phyloP scores from a whole-genome alignment of 2,113 vertebrate genomes.

The Siniperca chuatsi region DNA sequence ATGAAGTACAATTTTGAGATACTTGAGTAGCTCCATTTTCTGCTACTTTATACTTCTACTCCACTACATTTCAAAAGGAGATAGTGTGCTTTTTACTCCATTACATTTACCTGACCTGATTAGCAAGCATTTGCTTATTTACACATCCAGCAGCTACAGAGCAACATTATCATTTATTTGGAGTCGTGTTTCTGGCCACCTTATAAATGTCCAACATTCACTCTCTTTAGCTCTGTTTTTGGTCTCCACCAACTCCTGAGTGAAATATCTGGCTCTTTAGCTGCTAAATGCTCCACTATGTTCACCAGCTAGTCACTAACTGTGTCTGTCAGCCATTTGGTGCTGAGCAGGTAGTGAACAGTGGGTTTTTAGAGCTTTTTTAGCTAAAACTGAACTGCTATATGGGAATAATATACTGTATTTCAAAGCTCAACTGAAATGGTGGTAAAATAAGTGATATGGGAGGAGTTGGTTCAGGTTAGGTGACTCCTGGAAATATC shows the following conservation, averaged over 20 bases:
- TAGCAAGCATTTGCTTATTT: neutral
- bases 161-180: neutral
- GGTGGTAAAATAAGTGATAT: neutral
- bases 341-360: too few species aligned
- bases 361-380: too few species aligned
- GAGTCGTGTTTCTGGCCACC: neutral
- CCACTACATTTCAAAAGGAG: neutral
- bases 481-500: slow-evolving; percentile 25
- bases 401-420: neutral
- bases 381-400: neutral
- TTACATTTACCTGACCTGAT: too few species aligned
- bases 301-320: neutral
- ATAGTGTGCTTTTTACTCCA: too few species aligned
- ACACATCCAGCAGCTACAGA: neutral
- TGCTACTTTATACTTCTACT: neutral
- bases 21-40: neutral
- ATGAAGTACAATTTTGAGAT: neutral
- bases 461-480: neutral
- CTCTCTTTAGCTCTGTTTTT: neutral
- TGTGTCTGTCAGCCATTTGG: too few species aligned
- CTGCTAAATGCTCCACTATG: neutral
- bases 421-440: neutral
- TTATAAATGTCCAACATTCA: neutral
- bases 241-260: neutral
- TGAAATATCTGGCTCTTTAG: neutral